These are phyloP conservation scores for Osmerus mordax DNA, from an alignment of 2,113 vertebrate species.

Conservation along the genomic window DNA sequence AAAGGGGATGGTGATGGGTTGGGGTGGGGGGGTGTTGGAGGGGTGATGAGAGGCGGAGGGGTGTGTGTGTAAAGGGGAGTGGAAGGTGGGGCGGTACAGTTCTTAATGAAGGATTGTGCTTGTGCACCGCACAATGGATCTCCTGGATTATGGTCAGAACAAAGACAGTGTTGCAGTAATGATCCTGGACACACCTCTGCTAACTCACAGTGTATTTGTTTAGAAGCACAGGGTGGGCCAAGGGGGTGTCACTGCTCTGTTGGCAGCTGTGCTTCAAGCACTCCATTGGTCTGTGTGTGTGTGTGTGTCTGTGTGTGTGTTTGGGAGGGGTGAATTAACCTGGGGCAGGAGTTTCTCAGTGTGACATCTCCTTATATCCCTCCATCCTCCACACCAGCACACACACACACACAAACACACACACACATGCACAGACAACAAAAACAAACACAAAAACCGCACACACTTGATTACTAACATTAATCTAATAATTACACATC, in stretches of 20 bases:
- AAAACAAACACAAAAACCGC: neutral
- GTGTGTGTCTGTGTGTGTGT: neutral
- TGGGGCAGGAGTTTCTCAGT: neutral
- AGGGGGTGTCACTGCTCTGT: slow-evolving; percentile 52
- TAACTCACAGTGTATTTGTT: slow-evolving; percentile 3
- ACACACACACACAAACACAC: slow-evolving; percentile 3
- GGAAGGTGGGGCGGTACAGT: slow-evolving; percentile 17
- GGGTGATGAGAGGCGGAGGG: slow-evolving; percentile 25
- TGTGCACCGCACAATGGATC: slow-evolving; percentile 67
- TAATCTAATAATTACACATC: too few relatives aligned
- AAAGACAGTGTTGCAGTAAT: slow-evolving; percentile 69
- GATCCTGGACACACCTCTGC: slow-evolving; percentile 58
- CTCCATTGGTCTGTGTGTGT: neutral
- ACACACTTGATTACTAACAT: too few relatives aligned
- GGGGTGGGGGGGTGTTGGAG: slow-evolving; percentile 9
- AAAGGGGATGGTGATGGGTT: neutral
- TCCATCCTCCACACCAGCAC: slow-evolving; percentile 22
- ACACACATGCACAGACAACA: neutral
- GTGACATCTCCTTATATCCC: slow-evolving; percentile 27
- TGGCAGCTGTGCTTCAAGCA: slow-evolving; percentile 63
- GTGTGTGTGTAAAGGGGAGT: slow-evolving; percentile 6
- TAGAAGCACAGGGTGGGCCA: slow-evolving; percentile 11
- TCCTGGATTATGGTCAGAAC: slow-evolving; percentile 60
- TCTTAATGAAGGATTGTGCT: slow-evolving; percentile 59
- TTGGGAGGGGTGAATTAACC: slow-evolving; percentile 12